These are phyloP conservation scores for Malurus cyaneus DNA, from an alignment of 2,113 vertebrate genomes.

Conservation along the genomic window DNA sequence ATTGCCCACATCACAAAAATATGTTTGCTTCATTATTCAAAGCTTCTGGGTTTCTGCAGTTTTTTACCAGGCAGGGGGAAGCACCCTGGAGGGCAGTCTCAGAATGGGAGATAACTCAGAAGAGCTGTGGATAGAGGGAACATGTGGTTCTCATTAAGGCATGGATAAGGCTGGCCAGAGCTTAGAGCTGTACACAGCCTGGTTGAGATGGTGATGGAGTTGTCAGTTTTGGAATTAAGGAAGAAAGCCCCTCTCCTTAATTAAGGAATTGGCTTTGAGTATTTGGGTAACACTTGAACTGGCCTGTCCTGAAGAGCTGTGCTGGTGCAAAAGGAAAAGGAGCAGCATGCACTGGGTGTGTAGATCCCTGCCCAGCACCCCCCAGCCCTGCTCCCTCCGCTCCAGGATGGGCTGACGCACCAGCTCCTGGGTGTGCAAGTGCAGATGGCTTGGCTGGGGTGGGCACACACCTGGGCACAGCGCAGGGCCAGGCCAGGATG, in stretches of 20 bases:
- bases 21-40: conserved; percentile 72
- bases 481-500: background rate
- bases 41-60: conserved; percentile 14
- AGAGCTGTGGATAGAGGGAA: background rate
- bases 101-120: conserved; percentile 9
- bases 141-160: conserved; percentile 34
- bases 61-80: background rate
- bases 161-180: background rate
- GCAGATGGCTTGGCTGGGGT: background rate
- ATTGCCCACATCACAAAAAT: conserved; percentile 63
- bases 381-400: background rate
- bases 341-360: background rate
- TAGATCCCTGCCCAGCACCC: background rate
- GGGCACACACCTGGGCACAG: background rate
- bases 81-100: conserved; percentile 11
- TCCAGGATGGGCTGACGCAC: background rate
- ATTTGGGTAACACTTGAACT: background rate
- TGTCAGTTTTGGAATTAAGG: background rate
- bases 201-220: background rate
- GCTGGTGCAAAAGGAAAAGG: background rate
- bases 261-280: background rate
- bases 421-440: background rate
- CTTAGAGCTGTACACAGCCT: background rate
- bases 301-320: background rate
- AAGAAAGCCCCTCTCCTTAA: background rate